Conservation (phyloP, 2,113 vertebrate species). For the Dicaeum eximium region DNA sequence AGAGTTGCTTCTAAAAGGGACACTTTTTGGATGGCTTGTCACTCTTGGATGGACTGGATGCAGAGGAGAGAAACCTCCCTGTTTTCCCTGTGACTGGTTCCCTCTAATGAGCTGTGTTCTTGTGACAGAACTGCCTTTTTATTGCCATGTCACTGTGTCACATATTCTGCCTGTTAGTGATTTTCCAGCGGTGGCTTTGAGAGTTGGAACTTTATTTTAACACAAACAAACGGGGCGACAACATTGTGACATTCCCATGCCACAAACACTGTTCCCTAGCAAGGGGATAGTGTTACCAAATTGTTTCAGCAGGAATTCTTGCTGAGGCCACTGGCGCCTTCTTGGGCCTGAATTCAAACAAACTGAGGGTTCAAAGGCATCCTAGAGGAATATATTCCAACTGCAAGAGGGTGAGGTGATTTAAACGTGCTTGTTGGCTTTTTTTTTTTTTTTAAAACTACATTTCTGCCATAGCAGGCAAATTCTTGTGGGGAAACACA, state of each 20-base stretch:
- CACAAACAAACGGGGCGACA: not conserved
- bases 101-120: not conserved
- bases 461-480: conserved; percentile 52
- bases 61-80: not conserved
- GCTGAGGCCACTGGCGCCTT: not conserved
- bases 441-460: not conserved
- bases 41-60: not conserved
- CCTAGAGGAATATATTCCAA: conserved; percentile 12
- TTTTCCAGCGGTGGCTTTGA: conserved; percentile 53
- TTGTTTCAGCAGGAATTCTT: conserved; percentile 51
- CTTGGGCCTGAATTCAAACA: conserved; percentile 28
- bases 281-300: conserved; percentile 55
- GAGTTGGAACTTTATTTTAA: conserved; percentile 54
- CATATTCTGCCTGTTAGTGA: not conserved
- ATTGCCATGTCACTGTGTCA: not conserved
- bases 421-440: not conserved
- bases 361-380: conserved; percentile 30
- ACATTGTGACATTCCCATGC: conserved; percentile 23
- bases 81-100: not conserved
- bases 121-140: not conserved
- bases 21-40: not conserved
- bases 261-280: conserved; percentile 13
- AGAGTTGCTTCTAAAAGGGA: not conserved
- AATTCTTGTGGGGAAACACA: conserved; percentile 39
- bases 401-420: not conserved